Evolutionary conservation across 2,797 vertebrate species (phyloP).

Genomic region (Malacoctenus gilli): DNA sequence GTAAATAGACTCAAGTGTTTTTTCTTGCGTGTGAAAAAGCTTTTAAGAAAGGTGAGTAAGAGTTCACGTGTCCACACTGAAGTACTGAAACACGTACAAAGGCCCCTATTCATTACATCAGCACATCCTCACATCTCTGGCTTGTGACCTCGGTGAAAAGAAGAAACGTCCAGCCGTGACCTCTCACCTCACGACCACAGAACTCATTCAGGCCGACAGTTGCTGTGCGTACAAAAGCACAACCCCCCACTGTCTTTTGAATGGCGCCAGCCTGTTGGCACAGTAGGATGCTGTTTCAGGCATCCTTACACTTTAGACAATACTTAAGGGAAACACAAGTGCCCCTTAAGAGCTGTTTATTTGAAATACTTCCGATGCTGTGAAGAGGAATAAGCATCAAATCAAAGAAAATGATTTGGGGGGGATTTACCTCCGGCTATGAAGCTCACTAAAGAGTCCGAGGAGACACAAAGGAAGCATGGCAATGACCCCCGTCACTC

Average conservation of each 20-base stretch:
- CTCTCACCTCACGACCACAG: neutral
- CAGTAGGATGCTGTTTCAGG: neutral
- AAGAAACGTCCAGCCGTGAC: neutral
- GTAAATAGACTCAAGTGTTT: too few species aligned
- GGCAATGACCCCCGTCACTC: neutral
- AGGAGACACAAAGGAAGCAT: conserved; percentile 6
- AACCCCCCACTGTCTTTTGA: neutral
- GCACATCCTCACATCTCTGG: neutral
- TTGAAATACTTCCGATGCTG: neutral
- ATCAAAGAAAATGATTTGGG: too few species aligned
- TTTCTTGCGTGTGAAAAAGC: too few species aligned
- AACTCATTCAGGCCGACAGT: neutral
- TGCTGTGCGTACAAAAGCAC: neutral
- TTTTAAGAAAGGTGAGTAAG: neutral
- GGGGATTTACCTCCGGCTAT: neutral
- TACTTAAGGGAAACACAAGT: neutral
- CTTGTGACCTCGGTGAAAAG: neutral
- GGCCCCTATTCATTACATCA: neutral
- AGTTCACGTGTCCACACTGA: neutral
- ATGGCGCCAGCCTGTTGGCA: neutral
- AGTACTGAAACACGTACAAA: conserved; percentile 1
- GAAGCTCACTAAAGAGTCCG: neutral
- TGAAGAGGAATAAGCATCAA: neutral
- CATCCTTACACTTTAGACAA: neutral
- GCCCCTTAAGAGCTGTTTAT: neutral